Percentiles rank a stretch among this genome's conserved stretches.
Evolutionary conservation across 2,888 invertebrate species (phyloP).

Genomic region (Xestia rhomboidea): DNA sequence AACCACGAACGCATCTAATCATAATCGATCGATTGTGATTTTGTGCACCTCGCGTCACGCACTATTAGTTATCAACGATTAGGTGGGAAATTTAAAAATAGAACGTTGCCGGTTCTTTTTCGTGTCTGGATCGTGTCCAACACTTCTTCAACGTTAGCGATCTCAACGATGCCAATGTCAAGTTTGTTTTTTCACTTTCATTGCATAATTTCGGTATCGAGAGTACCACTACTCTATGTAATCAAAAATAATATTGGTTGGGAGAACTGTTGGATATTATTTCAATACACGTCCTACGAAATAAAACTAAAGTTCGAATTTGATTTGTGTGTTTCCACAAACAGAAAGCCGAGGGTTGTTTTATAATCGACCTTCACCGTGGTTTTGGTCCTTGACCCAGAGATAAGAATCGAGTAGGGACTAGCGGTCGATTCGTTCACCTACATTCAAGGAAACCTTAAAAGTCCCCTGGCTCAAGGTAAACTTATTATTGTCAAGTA

Average conservation of each 20-base stretch:
- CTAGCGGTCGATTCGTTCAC: slow-evolving; percentile 65
- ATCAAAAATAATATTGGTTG: slow-evolving; percentile 1
- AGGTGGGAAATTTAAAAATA: slow-evolving; percentile 78
- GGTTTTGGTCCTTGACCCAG: slow-evolving; percentile 59
- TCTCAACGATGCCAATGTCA: slow-evolving; percentile 80
- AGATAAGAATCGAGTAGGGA: slow-evolving; percentile 50
- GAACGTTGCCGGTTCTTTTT: slow-evolving; percentile 78
- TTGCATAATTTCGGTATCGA: slow-evolving; percentile 69
- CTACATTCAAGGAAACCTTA: slow-evolving; percentile 76
- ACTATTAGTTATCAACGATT: slow-evolving; percentile 62
- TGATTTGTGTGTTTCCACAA: neutral
- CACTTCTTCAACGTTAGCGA: slow-evolving; percentile 57
- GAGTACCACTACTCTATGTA: slow-evolving; percentile 36
- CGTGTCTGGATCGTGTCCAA: slow-evolving; percentile 82
- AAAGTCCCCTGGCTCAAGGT: slow-evolving; percentile 64
- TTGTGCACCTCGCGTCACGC: slow-evolving; percentile 48
- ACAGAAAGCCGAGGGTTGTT: slow-evolving; percentile 50
- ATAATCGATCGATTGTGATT: slow-evolving; percentile 71
- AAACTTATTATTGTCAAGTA: slow-evolving; percentile 40
- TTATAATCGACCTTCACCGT: slow-evolving; percentile 56
- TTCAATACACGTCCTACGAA: neutral
- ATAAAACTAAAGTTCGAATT: neutral
- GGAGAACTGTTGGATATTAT: neutral
- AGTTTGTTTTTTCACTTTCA: slow-evolving; percentile 83
- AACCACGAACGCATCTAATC: slow-evolving; percentile 34